Evolutionary conservation across 2,888 invertebrate genomes (phyloP).

Genomic region (Siphonodentalium dalli): DNA sequence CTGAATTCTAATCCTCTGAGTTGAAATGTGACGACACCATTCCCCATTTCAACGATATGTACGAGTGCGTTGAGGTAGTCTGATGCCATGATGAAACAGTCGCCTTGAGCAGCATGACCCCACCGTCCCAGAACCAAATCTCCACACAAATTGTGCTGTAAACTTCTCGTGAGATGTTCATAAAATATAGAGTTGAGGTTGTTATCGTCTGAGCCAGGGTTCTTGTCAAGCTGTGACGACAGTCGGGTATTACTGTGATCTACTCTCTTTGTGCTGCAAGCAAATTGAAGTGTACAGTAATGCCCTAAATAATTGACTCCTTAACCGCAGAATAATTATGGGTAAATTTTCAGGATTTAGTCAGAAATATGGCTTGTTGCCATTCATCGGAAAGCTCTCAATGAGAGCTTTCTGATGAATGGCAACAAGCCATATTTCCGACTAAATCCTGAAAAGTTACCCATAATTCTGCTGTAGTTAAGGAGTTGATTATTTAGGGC

Average conservation of each 20-base stretch:
- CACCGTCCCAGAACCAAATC: constrained; percentile 73
- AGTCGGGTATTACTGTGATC: constrained; percentile 97
- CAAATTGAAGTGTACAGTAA: neutral
- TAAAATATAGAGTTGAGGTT: constrained; percentile 99
- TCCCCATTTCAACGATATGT: constrained; percentile 96
- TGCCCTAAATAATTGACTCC: too few species aligned
- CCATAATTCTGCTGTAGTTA: too few species aligned
- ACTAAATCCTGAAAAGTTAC: too few species aligned
- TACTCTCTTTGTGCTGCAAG: constrained; percentile 81
- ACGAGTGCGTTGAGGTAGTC: constrained; percentile 98
- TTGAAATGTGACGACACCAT: constrained; percentile 98
- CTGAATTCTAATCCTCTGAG: constrained; percentile 95
- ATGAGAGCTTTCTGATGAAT: too few species aligned
- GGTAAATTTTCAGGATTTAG: too few species aligned
- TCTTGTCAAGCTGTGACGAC: constrained; percentile 92
- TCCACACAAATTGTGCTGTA: constrained; percentile 89
- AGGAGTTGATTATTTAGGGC: too few species aligned
- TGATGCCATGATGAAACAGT: constrained; percentile 96
- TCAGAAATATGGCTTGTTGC: too few species aligned
- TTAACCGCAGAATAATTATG: too few species aligned
- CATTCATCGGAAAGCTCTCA: too few species aligned
- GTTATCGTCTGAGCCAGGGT: constrained; percentile 91
- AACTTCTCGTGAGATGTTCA: constrained; percentile 93
- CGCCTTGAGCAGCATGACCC: constrained; percentile 96
- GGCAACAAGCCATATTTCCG: too few species aligned